Evolutionary conservation across 2,113 vertebrate genomes (phyloP), one percentile per base, ranked within the genome.

Genomic region (Anguilla japonica): DNA sequence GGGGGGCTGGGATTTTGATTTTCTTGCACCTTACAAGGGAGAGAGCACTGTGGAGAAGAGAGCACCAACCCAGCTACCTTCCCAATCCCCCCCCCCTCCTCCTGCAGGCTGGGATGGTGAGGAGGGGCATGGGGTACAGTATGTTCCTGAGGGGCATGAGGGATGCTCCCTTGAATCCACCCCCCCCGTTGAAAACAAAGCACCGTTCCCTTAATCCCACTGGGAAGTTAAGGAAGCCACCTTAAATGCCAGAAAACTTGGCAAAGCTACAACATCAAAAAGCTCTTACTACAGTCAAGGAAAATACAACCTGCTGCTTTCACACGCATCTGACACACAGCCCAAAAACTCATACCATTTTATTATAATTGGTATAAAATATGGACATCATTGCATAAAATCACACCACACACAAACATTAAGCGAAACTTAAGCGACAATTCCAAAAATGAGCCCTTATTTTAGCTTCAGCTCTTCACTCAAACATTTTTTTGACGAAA

Each of bases 21-120:
- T 88, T 87, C 63, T 60, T 88, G 56, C 75, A 89, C 79, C 78
- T 39, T 40, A 2, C 29, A 93, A 90, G 56, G 71, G 63, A 60
- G 67, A 57, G 71, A 34, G 60, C 83, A 85, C 63, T 20, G 86
- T 7, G 56, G 5, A 78, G 67, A 63, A 60, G 63, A 20, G 63
- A 71, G 63, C 3, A 1, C 26, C 20, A 71, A 60, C 57, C 57
- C 63, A 41, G 79, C 57, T 56, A 41, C n/a, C 40, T 43, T 1
- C 79, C 41, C 41, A 81, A 40, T 40, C 50, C n/a, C 20, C 41
- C 41, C 8, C 79, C 13, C 41, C 2, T 6, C 63, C n/a, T 41
- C 63, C 57, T 60, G 57, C 57, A 60, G 57, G 57, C 57, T 13
- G 6, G 57, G 57, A 60, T 46, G 43, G 43, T 6, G 43, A 46